Evolutionary conservation across 2,797 vertebrate species (phyloP).

Genomic region (Typhlichthys subterraneus): DNA sequence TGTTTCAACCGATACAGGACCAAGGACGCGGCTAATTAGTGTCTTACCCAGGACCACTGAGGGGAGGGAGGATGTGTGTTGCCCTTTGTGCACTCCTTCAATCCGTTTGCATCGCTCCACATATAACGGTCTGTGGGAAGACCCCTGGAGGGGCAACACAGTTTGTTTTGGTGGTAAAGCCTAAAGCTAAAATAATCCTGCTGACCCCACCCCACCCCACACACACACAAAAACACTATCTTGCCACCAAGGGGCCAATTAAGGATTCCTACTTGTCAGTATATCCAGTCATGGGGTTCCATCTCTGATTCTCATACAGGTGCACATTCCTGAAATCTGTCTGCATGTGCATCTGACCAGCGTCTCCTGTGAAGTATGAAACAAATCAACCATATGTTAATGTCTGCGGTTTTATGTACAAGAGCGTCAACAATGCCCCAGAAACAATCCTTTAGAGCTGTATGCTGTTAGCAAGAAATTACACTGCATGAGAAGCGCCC

Average conservation of each 20-base stretch:
- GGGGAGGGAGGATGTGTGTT: conserved; percentile 88
- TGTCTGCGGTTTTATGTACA: not conserved
- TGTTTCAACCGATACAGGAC: no score
- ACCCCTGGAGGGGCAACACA: conserved; percentile 76
- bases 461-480: not conserved
- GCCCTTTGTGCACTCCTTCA: conserved; percentile 90
- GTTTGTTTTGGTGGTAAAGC: not conserved
- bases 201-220: not conserved
- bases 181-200: not conserved
- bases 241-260: not conserved
- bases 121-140: conserved; percentile 94
- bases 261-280: conserved; percentile 83
- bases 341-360: conserved; percentile 77
- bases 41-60: conserved; percentile 92
- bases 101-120: conserved; percentile 92
- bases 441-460: not conserved
- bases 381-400: not conserved
- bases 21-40: not conserved
- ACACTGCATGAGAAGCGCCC: no score
- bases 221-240: not conserved
- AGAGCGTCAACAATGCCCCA: not conserved
- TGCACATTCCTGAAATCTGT: conserved; percentile 86
- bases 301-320: conserved; percentile 97
- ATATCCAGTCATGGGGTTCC: conserved; percentile 97
- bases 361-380: conserved; percentile 67